Conservation (phyloP, 2,888 invertebrate species). For the Nomada goodeniana region DNA sequence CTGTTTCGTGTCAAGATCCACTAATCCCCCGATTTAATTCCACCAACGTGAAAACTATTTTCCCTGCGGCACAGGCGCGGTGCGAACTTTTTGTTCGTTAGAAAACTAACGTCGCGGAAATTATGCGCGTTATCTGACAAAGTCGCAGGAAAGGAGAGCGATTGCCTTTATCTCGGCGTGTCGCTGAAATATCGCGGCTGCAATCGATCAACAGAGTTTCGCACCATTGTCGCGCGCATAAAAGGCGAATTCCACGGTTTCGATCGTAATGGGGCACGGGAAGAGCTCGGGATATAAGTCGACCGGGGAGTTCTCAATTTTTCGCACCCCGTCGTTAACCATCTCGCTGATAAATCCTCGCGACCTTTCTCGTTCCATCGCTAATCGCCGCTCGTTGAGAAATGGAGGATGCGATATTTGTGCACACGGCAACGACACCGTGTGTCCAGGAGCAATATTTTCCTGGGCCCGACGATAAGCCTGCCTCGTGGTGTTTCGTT, state of each 20-base stretch:
- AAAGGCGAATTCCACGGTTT: constrained; percentile 47
- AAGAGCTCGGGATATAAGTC: constrained; percentile 21
- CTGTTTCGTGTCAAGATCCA: no score
- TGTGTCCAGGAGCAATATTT: constrained; percentile 28
- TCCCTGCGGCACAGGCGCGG: background rate
- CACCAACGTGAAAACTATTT: background rate
- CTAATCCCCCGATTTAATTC: background rate
- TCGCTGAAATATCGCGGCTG: constrained; percentile 50
- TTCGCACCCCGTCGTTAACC: constrained; percentile 44
- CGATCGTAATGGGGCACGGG: constrained; percentile 19
- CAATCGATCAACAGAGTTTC: constrained; percentile 38
- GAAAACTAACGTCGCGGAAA: background rate
- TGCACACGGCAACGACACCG: background rate
- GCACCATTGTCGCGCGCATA: constrained; percentile 23
- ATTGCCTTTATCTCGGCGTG: constrained; percentile 48
- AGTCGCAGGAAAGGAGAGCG: constrained; percentile 16
- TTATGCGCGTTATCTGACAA: background rate
- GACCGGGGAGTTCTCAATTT: constrained; percentile 37
- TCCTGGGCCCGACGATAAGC: constrained; percentile 27
- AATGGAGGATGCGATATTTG: constrained; percentile 13
- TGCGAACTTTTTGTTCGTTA: background rate
- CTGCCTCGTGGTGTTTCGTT: constrained; percentile 18
- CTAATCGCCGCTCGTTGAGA: constrained; percentile 30
- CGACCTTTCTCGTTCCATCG: background rate
- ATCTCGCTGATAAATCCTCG: constrained; percentile 20